Base-by-base conservation (phyloP, 2,113 vertebrate species). In the Centropristis striata region DNA sequence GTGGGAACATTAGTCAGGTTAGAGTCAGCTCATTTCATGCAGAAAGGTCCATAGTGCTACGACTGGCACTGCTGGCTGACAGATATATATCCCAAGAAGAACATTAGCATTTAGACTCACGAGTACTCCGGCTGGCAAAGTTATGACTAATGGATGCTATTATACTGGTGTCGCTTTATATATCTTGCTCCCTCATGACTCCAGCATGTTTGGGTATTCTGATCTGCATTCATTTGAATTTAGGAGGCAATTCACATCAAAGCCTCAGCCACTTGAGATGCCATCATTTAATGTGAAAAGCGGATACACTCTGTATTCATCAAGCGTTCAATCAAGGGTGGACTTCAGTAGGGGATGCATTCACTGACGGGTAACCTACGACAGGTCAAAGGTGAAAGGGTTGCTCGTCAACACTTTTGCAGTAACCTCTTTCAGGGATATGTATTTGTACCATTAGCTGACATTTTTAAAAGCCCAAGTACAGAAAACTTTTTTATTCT, bases 91-190 rank as follows among this genome's bases (percentile, higher is more conserved):
- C 41, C 57, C 41, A 7, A 27, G 14, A 75, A 72, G 50, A 78
- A 60, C 51, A 83, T 88, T 73, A 78, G 80, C 80, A 85, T 88
- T 88, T 87, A 79, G 68, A 86, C 46, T 55, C 64, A 44, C 8
- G 27, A 18, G 61, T 75, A 41, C 76, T 68, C 60, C 42, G 69
- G 67, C 69, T 70, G 51, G 57, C 36, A 68, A 68, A 54, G 71
- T 84, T 86, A 87, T 85, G 74, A 75, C 41, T 42, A 72, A 86
- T 75, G 57, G 66, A 84, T 66, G 53, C 27, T 69, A 69, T 39
- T 81, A 59, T 76, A 55, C 73, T 47, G 39, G 28, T 51, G 57
- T 58, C 5, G 1, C 68, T 67, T 66, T 75, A 46, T 57, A 39
- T 75, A 58, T 23, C 21, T 59, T 70, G 69, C 68, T 79, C 54